Evolutionary conservation across 1,140 invertebrate species (phyloP).

Genomic region (Branchinecta lynchi): DNA sequence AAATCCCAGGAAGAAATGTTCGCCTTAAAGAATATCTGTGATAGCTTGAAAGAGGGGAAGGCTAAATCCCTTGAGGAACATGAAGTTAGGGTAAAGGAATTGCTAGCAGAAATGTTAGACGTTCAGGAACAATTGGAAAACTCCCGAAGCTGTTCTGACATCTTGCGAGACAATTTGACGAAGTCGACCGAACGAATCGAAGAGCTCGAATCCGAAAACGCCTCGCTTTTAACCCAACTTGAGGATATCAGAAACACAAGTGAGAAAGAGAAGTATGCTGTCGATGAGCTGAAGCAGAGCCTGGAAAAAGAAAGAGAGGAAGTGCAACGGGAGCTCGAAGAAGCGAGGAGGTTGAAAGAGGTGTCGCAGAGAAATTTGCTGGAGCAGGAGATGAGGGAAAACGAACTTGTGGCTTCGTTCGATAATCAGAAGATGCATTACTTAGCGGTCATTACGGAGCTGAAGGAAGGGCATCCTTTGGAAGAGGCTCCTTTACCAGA

Average conservation of each 20-base stretch:
- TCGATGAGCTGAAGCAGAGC: neutral
- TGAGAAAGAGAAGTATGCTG: neutral
- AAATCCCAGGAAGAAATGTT: neutral
- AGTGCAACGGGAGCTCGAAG: neutral
- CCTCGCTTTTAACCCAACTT: neutral
- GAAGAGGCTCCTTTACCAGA: neutral
- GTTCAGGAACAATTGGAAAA: neutral
- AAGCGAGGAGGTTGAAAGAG: neutral
- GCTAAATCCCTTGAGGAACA: too few relatives aligned
- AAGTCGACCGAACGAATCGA: neutral
- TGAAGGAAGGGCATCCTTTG: neutral
- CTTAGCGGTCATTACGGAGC: neutral
- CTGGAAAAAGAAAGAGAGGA: neutral
- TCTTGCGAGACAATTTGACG: neutral
- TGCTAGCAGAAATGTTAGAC: neutral
- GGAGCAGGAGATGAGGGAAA: neutral
- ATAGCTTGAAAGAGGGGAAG: neutral
- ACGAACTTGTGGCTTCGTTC: neutral
- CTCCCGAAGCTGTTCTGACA: neutral
- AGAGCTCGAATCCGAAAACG: neutral
- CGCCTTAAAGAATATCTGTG: neutral
- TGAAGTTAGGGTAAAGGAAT: too few relatives aligned
- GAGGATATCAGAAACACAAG: neutral
- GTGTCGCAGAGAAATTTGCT: neutral
- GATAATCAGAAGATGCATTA: neutral